Evolutionary conservation across 2,797 vertebrate species (phyloP).

Genomic region (Sciurus carolinensis): DNA sequence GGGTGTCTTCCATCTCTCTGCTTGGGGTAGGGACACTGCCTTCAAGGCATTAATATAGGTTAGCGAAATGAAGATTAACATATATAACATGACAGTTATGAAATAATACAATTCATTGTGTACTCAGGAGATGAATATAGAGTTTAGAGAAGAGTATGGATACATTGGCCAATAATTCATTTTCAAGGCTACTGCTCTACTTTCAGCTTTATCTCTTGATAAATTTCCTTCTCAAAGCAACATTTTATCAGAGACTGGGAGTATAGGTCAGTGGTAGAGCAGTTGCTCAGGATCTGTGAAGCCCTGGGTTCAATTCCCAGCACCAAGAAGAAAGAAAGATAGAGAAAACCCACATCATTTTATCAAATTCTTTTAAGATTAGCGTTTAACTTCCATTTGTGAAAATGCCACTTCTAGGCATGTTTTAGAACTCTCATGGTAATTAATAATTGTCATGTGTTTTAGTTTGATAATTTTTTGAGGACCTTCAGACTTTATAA

Average conservation of each 20-base stretch:
- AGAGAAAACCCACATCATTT: neutral
- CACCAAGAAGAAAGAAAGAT: too few relatives aligned
- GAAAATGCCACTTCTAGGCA: slow-evolving; percentile 18
- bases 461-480: neutral
- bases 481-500: slow-evolving; percentile 18
- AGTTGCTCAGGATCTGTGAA: neutral
- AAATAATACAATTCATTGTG: neutral
- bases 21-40: neutral
- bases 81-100: neutral
- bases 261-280: neutral
- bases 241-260: neutral
- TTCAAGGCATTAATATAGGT: neutral
- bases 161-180: neutral
- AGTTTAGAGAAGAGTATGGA: slow-evolving; percentile 31
- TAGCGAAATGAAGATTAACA: neutral
- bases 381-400: neutral
- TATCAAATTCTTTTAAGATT: slow-evolving; percentile 52
- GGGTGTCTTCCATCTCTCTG: neutral
- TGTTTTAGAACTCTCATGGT: slow-evolving; percentile 11
- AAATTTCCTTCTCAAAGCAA: slow-evolving; percentile 12
- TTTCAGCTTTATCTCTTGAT: slow-evolving; percentile 42
- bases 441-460: slow-evolving; percentile 15
- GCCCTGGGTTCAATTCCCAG: neutral
- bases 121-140: neutral
- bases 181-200: slow-evolving; percentile 10